Conservation (phyloP, 2,797 vertebrate species). For the Harpagifer antarcticus region DNA sequence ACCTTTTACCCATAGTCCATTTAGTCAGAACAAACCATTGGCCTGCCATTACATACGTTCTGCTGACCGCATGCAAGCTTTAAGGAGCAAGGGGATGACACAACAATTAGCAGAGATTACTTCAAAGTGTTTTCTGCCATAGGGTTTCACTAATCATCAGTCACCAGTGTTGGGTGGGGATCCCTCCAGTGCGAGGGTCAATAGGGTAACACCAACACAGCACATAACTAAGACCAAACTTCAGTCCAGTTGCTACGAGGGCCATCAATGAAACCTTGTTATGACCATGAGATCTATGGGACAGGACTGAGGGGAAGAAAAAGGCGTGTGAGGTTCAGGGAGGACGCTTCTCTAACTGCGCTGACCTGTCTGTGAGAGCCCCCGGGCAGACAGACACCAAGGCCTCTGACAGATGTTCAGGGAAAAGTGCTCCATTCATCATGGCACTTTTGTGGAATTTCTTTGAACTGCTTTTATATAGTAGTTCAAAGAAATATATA, state of each 20-base stretch:
- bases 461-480: conserved; percentile 71
- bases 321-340: conserved; percentile 44
- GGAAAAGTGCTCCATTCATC: conserved; percentile 74
- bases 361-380: conserved; percentile 67
- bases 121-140: conserved; percentile 68
- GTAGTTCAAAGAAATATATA: not conserved
- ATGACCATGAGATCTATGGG: conserved; percentile 50
- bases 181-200: conserved; percentile 65
- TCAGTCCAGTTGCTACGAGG: conserved; percentile 27
- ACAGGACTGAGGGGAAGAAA: conserved; percentile 35
- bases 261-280: conserved; percentile 77
- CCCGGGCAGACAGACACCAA: conserved; percentile 55
- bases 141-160: conserved; percentile 61
- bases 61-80: conserved; percentile 42
- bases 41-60: conserved; percentile 42
- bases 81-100: conserved; percentile 40
- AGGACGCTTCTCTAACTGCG: conserved; percentile 66
- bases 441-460: conserved; percentile 64
- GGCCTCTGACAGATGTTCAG: conserved; percentile 76
- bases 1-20: conserved; percentile 75
- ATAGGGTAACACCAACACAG: conserved; percentile 63
- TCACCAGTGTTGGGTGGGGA: conserved; percentile 54
- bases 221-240: conserved; percentile 61
- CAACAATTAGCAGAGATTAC: conserved; percentile 59
- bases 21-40: conserved; percentile 64